These are phyloP conservation scores for Umimayanthus chanpuru DNA, from an alignment of 92 coral and sea anemone genomes.

Conservation along the genomic window DNA sequence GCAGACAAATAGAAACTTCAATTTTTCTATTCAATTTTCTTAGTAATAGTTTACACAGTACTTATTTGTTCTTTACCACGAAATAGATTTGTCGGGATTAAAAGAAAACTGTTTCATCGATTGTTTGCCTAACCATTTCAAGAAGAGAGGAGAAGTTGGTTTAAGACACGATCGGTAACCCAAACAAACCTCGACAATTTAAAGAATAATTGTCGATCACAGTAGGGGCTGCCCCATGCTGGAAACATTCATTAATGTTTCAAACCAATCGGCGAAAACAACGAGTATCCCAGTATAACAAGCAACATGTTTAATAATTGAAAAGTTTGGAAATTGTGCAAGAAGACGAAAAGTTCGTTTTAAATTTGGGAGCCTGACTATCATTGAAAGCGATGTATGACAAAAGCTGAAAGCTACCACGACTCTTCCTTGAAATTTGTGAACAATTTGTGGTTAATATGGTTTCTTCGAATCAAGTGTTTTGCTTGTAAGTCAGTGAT, in stretches of 20 bases:
- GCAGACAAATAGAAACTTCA: constrained; percentile 25
- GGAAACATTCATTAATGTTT: constrained; percentile 16
- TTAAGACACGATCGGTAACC: background rate
- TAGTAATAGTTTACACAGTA: background rate
- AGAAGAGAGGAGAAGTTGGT: background rate
- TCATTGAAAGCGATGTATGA: background rate
- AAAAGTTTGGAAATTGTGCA: background rate
- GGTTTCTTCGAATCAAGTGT: background rate
- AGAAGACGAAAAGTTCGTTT: background rate
- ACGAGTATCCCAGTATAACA: background rate
- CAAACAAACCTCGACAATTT: background rate
- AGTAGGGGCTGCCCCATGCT: background rate
- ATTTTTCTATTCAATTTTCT: constrained; percentile 14
- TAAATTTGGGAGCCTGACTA: background rate
- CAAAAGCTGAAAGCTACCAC: background rate
- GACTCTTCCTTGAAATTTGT: background rate
- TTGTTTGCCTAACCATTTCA: background rate
- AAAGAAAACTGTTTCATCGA: background rate
- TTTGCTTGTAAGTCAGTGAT: background rate
- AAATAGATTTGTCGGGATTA: constrained; percentile 20
- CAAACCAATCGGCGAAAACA: constrained; percentile 13
- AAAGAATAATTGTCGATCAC: constrained; percentile 5
- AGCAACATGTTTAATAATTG: constrained; percentile 9
- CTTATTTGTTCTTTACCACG: constrained; percentile 9
- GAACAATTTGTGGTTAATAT: background rate